These are phyloP conservation scores for Benthosema pterotum DNA, from an alignment of 2,797 vertebrate species.

Conservation along the genomic window DNA sequence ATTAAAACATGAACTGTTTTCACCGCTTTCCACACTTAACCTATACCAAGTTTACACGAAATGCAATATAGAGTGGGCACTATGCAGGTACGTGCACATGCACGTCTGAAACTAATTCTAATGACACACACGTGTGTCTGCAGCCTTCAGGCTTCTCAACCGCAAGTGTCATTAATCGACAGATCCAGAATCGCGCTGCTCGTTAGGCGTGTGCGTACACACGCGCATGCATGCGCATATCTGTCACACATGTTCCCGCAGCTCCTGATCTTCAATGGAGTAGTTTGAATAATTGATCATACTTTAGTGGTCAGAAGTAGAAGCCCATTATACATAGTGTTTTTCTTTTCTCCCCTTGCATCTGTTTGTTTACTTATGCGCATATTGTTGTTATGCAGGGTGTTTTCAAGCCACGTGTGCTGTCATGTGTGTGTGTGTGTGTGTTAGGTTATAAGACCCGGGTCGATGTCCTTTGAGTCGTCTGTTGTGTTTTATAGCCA, in stretches of 20 bases:
- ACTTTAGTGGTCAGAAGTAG: too few species aligned
- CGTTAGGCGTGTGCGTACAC: slow-evolving; percentile 8
- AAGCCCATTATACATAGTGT: too few species aligned
- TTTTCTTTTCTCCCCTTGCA: too few species aligned
- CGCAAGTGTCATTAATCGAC: slow-evolving; percentile 63
- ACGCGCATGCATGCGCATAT: not conserved
- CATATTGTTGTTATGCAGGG: too few species aligned
- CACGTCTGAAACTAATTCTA: not conserved
- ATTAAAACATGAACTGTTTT: slow-evolving; percentile 52
- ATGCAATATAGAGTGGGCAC: too few species aligned
- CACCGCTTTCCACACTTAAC: slow-evolving; percentile 14
- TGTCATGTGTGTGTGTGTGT: slow-evolving; percentile 19
- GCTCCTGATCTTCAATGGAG: too few species aligned
- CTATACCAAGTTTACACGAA: not conserved
- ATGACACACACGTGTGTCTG: slow-evolving; percentile 11
- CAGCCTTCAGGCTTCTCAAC: slow-evolving; percentile 51
- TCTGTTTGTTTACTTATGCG: too few species aligned
- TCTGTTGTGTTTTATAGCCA: slow-evolving; percentile 62
- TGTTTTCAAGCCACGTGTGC: too few species aligned
- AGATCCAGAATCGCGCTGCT: slow-evolving; percentile 30
- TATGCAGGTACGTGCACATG: too few species aligned
- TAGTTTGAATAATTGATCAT: too few species aligned
- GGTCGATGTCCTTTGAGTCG: slow-evolving; percentile 64
- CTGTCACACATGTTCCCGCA: not conserved
- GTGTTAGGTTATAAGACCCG: slow-evolving; percentile 37